phyloP scores from a whole-genome alignment of 2,888 invertebrate genomes.

The Allacma fusca region DNA sequence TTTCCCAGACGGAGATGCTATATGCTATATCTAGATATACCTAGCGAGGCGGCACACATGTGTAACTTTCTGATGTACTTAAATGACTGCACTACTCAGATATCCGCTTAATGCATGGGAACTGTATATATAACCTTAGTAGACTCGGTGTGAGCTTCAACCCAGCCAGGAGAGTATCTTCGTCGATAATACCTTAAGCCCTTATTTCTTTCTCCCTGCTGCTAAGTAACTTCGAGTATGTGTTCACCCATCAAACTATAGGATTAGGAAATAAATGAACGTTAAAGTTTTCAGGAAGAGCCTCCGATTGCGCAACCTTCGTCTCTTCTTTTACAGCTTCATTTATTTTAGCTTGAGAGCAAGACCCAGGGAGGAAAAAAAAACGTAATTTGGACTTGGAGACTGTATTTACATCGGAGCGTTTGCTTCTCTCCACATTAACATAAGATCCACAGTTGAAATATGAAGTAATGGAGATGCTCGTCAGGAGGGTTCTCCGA shows the following conservation, averaged over 20 bases:
- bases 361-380: background rate
- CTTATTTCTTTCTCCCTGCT: background rate
- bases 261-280: slow-evolving; percentile 22
- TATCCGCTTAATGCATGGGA: too few species aligned
- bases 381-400: background rate
- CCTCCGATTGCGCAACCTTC: background rate
- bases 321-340: background rate
- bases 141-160: too few species aligned
- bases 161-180: background rate
- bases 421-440: background rate
- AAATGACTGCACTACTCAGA: too few species aligned
- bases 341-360: background rate
- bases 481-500: background rate
- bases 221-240: background rate
- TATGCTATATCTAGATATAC: too few species aligned
- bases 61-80: too few species aligned
- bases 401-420: background rate
- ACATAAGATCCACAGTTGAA: background rate
- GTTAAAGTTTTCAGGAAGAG: slow-evolving; percentile 14
- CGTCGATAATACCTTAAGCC: background rate
- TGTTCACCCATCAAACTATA: slow-evolving; percentile 8
- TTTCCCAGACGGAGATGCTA: too few species aligned
- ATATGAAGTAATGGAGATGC: background rate
- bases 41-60: too few species aligned
- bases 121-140: too few species aligned